These are phyloP conservation scores for Epizoanthus fatuus DNA, from an alignment of 92 coral and sea anemone genomes.

Conservation along the genomic window DNA sequence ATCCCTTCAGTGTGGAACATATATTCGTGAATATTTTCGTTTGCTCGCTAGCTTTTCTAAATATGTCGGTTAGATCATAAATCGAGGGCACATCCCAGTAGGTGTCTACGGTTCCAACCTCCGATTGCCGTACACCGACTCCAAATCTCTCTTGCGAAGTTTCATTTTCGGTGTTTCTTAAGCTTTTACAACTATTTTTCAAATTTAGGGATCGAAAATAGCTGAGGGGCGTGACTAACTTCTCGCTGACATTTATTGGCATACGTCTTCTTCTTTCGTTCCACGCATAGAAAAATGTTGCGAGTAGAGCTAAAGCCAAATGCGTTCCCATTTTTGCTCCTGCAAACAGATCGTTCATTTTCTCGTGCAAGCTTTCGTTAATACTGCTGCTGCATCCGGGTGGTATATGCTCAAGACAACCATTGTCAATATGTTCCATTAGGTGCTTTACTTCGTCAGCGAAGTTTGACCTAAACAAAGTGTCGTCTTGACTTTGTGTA, in stretches of 20 bases:
- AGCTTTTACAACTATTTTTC: not conserved
- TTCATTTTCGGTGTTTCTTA: not conserved
- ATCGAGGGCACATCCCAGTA: too few relatives aligned
- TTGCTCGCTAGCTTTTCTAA: not conserved
- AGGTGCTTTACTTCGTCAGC: constrained; percentile 17
- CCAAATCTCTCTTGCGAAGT: not conserved
- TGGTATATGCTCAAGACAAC: constrained; percentile 50
- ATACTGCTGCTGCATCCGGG: constrained; percentile 65
- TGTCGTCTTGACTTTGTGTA: not conserved
- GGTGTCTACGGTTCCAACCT: not conserved
- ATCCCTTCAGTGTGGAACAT: too few relatives aligned
- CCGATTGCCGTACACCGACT: not conserved
- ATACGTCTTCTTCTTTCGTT: not conserved
- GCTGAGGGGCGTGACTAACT: not conserved
- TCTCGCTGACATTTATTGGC: not conserved
- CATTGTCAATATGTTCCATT: constrained; percentile 16
- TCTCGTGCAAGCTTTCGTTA: constrained; percentile 71
- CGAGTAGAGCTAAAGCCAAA: constrained; percentile 17
- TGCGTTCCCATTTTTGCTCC: constrained; percentile 59
- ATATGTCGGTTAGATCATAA: too few relatives aligned
- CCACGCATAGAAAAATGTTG: constrained; percentile 15
- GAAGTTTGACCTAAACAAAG: constrained; percentile 47
- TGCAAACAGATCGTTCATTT: constrained; percentile 65
- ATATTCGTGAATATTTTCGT: not conserved
- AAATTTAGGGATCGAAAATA: not conserved